Evolutionary conservation across 2,113 vertebrate genomes (phyloP), one percentile per base, ranked within the genome.

Genomic region (Galemys pyrenaicus): DNA sequence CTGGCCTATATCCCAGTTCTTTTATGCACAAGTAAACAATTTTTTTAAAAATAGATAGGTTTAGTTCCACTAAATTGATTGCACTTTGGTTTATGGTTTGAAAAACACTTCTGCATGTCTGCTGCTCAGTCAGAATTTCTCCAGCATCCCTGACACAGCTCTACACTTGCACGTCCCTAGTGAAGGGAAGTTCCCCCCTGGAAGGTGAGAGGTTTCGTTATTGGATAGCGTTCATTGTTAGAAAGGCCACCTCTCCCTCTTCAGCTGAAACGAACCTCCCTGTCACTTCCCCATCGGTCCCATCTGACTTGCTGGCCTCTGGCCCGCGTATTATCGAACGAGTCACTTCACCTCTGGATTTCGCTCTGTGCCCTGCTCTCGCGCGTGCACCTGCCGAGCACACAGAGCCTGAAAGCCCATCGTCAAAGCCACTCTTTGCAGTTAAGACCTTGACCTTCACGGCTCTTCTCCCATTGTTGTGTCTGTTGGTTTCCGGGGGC

Each of bases 171-270:
- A 73, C 3, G 26, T 0, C 24, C 65, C 39, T 32, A 2, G n/a
- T 4, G 41, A 30, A 54, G 49, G 44, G 68, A 82, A 77, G 68
- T 64, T 44, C 39, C 51, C 8, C 28, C 58, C 17, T 41, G 15
- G 51, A 35, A 67, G 54, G 22, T 19, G 4, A 24, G 44, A 68
- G 60, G 56, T 86, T 92, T 95, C 75, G 13, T 74, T 92, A 24
- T 19, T 96, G 88, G 71, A 83, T 22, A 89, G 80, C 46, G 7
- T 3, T 39, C 1, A 13, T 87, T 96, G 85, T 75, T 94, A 90
- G 85, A 94, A 94, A 92, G 93, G 26, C 49, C 70, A n/a, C n/a
- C 82, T 39, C 35, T 65, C 87, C 75, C 51, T 68, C 65, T 24
- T 9, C 62, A 86, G 49, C 41, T 8, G 74, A 89, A 87, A 54